These are phyloP conservation scores for Miniopterus natalensis DNA, from an alignment of 2,113 vertebrate species.

Conservation along the genomic window DNA sequence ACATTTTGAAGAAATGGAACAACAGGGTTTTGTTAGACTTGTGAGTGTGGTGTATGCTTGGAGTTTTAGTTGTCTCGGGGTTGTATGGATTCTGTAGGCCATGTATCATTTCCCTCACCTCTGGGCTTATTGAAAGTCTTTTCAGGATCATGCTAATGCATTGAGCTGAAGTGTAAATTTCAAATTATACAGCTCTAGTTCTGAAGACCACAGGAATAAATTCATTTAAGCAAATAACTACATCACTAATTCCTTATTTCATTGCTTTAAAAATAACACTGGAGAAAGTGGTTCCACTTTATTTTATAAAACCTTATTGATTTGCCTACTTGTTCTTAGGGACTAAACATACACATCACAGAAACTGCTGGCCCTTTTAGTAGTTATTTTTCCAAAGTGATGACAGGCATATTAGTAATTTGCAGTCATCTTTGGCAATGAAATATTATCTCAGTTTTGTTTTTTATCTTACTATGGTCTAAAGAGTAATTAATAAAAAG, in stretches of 20 bases:
- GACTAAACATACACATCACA: not conserved
- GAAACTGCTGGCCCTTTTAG: conserved; percentile 22
- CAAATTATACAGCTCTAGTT: not conserved
- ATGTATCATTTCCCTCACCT: not conserved
- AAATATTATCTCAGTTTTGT: conserved; percentile 34
- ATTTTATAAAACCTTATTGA: conserved; percentile 2
- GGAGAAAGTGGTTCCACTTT: not conserved
- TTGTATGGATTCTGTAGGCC: accelerated
- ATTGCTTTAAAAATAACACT: conserved; percentile 33
- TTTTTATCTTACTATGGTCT: not conserved
- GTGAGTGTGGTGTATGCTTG: not conserved
- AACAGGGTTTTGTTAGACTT: not conserved
- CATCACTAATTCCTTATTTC: not conserved
- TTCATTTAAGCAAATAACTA: conserved; percentile 50
- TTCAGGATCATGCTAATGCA: not conserved
- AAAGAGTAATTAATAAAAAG: not conserved
- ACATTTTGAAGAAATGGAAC: not conserved
- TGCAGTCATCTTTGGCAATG: conserved; percentile 1
- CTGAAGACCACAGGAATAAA: conserved; percentile 25
- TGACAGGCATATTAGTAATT: conserved; percentile 15
- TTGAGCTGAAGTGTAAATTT: conserved; percentile 53
- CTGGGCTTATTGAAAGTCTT: not conserved
- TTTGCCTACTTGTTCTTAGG: conserved; percentile 24
- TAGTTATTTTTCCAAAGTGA: conserved; percentile 26
- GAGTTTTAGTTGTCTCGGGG: not conserved